Evolutionary conservation across 2,888 invertebrate genomes (phyloP), one percentile per base, ranked within the genome.

Genomic region (Drosophila neutralis): DNA sequence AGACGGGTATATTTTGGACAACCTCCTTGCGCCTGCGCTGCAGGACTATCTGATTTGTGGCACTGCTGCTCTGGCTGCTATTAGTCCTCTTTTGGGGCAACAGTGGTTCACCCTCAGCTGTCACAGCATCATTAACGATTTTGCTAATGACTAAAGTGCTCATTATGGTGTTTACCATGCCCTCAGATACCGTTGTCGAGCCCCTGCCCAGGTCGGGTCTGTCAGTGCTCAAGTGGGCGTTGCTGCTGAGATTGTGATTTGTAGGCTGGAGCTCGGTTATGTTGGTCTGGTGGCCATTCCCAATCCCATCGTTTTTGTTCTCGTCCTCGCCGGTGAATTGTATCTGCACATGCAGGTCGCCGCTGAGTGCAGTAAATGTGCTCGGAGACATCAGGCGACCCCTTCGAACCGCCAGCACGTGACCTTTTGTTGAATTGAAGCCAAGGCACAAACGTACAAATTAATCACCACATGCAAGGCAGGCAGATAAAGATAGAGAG

Each of bases 291-390:
- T 49, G 66, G 40, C 18, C 65, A 15, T 29, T 71, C 35, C 24
- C 61, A 59, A 24, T 60, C 11, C 33, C 51, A 5, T 48, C 42
- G n/a, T 36, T 58, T 33, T 65, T 72, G 24, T 63, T 73, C 54
- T 70, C 70, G 53, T 86, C 78, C 27, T 78, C 74, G 24, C 67
- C 76, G 71, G 77, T 89, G 83, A 92, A 92, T 90, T 94, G 94
- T 84, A 97, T 95, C 92, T 95, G 94, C 80, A 97, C 95, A 91
- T 95, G 95, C 70, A 97, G 94, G 92, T 97, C 97, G 78, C 97
- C 97, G 80, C 96, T 96, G 83, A 97, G 93, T 36, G 97, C 97
- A 70, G 96, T 95, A 91, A 97, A 96, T 54, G 95, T 94, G 78
- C 95, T 94, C n/a, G 97, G 96, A 84, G 96, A 95, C 91, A 95